These are phyloP conservation scores for Scolopax rusticola DNA, from an alignment of 2,797 vertebrate species.

Conservation along the genomic window DNA sequence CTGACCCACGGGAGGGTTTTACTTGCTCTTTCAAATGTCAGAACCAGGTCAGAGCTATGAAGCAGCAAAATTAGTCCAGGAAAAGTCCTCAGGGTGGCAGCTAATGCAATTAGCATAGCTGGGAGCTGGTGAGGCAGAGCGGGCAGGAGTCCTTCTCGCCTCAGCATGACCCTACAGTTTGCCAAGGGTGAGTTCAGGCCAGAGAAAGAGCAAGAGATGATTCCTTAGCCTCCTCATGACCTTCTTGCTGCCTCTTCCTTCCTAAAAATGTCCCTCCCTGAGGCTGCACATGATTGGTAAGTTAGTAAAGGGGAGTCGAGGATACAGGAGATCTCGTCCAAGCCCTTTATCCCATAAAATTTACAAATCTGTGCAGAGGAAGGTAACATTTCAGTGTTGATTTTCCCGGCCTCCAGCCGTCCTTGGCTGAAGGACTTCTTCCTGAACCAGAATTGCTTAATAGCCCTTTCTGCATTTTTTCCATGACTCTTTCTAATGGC, in stretches of 20 bases:
- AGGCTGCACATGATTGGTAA: not conserved
- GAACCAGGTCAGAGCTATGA: slow-evolving; percentile 28
- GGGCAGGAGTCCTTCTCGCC: not conserved
- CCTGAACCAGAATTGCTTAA: not conserved
- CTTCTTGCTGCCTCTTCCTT: not conserved
- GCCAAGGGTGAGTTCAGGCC: not conserved
- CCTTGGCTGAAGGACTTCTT: not conserved
- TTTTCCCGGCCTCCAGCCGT: not conserved
- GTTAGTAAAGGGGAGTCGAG: not conserved
- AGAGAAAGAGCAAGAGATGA: not conserved
- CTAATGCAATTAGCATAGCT: not conserved
- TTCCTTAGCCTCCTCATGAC: rapidly evolving
- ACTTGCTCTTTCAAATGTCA: slow-evolving; percentile 50
- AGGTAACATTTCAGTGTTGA: not conserved
- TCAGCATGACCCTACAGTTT: not conserved
- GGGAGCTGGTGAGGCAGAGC: not conserved
- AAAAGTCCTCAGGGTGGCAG: not conserved
- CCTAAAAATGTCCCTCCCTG: not conserved
- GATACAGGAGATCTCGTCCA: not conserved
- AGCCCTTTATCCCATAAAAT: not conserved
- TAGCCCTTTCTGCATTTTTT: not conserved
- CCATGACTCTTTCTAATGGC: not conserved
- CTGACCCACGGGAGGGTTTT: not conserved
- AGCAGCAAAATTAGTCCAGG: not conserved
- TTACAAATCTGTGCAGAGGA: not conserved